These are phyloP conservation scores for Mya arenaria DNA, from an alignment of 1,140 invertebrate species.

Conservation along the genomic window DNA sequence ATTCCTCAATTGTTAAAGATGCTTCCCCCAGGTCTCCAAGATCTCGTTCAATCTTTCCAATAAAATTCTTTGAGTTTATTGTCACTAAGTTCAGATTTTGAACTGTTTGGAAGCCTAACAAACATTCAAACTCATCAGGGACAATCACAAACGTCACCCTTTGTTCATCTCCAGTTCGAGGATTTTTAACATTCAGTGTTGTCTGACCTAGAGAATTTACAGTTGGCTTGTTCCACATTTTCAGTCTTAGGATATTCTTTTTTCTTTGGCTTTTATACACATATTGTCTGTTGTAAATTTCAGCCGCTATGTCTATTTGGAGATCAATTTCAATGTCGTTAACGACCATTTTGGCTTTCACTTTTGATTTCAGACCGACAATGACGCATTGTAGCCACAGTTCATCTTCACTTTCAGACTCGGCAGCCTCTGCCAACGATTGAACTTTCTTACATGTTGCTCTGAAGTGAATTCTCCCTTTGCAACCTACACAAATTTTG, in stretches of 20 bases:
- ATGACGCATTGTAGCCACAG: conserved; percentile 7
- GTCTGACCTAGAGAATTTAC: conserved; percentile 1
- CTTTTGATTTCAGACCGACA: neutral
- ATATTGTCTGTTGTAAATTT: conserved; percentile 6
- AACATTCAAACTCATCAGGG: neutral
- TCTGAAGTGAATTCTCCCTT: neutral
- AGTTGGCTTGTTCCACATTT: conserved; percentile 35
- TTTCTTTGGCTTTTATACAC: conserved; percentile 2
- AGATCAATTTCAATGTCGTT: conserved; percentile 29
- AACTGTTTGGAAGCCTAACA: neutral
- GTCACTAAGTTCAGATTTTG: conserved; percentile 11
- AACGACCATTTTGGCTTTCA: conserved; percentile 11
- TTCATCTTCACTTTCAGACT: conserved; percentile 8
- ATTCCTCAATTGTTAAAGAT: neutral
- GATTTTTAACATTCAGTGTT: conserved; percentile 28
- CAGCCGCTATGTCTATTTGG: conserved; percentile 17
- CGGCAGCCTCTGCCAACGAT: no score
- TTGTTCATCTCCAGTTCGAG: neutral
- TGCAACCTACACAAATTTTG: neutral
- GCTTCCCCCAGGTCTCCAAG: conserved; percentile 24
- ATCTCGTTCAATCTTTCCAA: conserved; percentile 9
- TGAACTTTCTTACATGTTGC: conserved; percentile 23
- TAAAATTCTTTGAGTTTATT: conserved; percentile 14
- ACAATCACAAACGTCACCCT: conserved; percentile 24
- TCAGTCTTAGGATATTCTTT: neutral